Percentiles rank a stretch among this genome's conserved stretches.
Evolutionary conservation across 2,797 vertebrate genomes (phyloP).

Genomic region (Malacoraja senta): DNA sequence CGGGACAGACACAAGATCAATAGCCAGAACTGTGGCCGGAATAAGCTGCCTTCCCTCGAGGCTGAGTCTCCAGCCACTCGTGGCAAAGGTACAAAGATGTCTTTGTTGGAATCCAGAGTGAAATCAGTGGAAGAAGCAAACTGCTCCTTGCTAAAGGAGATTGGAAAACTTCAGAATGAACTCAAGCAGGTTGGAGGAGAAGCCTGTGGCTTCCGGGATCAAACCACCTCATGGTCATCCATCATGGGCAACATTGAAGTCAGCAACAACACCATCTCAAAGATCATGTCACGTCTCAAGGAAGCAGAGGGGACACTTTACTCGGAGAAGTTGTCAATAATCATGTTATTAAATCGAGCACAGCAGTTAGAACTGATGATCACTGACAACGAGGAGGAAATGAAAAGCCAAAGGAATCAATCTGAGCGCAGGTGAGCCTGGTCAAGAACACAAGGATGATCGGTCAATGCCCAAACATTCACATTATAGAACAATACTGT

Average conservation of each 20-base stretch:
- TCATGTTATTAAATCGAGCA: neutral
- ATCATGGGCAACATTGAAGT: neutral
- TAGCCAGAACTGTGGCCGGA: neutral
- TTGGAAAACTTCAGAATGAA: conserved; percentile 1
- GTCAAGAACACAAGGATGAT: neutral
- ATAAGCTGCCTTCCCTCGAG: neutral
- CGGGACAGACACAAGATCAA: neutral
- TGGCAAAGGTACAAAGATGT: neutral
- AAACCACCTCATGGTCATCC: neutral
- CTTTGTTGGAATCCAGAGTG: conserved; percentile 21
- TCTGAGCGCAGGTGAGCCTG: conserved; percentile 45
- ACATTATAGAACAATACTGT: no score
- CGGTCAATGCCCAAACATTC: no score
- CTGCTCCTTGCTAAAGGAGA: neutral
- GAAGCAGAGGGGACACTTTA: neutral
- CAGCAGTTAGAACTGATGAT: neutral
- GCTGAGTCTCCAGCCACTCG: neutral
- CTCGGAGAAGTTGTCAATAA: neutral
- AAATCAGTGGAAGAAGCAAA: conserved; percentile 11
- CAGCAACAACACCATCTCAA: neutral
- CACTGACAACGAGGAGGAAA: conserved; percentile 10
- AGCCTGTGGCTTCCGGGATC: no score
- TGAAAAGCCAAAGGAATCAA: neutral
- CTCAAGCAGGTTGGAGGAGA: neutral
- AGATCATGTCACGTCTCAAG: conserved; percentile 6